Evolutionary conservation across 2,888 invertebrate genomes (phyloP), one percentile per base, ranked within the genome.

Genomic region (Suillia variegata): DNA sequence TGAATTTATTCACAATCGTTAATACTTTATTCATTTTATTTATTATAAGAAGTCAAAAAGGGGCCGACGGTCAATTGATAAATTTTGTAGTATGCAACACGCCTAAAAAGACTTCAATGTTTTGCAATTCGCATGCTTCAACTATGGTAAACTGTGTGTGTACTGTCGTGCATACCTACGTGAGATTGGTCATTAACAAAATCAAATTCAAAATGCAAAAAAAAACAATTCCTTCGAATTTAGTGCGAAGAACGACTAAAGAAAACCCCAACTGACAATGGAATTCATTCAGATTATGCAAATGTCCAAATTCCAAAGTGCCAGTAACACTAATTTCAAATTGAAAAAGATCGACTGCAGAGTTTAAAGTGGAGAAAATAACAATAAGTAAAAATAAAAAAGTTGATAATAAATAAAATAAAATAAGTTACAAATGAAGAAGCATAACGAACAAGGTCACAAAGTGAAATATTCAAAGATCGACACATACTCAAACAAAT

Each of bases 361-460:
- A 13, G 12, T 38, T 4, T 4, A 10, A 38, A 38, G 10, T 10
- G n/a, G 38, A n/a, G n/a, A 8, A 45, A 45, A 17, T 8, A 20
- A 45, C 45, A 18, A 20, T 38, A n/a, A 12, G n/a, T 38, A 18
- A 18, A 45, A 4, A 18, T 18, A 18, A 18, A 38, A 17, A n/a
- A n/a, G n/a, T n/a, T n/a, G n/a, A n/a, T n/a, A n/a, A n/a, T n/a
- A n/a, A 45, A 45, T 45, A 45, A 45, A 45, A 8, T 6, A 20
- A 17, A 45, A 20, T 3, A 18, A 13, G 3, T 4, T 18, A 45
- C 17, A 45, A 18, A 45, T 45, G 5, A 52, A 62, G 56, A 26
- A 38, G 62, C 54, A 54, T 66, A 70, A 71, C 75, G 75, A 72
- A 72, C 71, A 74, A 72, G 71, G 71, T 73, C 74, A 72, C 72